Evolutionary conservation across 2,888 invertebrate species (phyloP), one percentile per base, ranked within the genome.

Genomic region (Elmis aenea): DNA sequence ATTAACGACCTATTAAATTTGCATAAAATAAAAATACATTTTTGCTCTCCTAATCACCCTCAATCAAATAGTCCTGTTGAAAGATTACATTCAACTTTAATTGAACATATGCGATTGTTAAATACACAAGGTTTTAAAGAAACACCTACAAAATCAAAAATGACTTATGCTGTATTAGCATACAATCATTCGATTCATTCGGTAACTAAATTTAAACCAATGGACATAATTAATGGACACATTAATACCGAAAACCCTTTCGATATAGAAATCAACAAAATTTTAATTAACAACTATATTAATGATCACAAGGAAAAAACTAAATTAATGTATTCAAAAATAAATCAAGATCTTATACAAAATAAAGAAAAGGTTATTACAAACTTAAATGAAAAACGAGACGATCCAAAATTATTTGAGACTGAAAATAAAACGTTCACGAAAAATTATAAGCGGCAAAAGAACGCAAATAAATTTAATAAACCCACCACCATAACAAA

Each of bases 1-100:
- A 13, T 48, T 5, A 42, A 38, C 33, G 44, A 50, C 14, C 25
- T 51, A 3, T 33, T 45, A 13, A 29, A 32, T 14, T n/a, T 39
- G 20, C 45, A 50, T 20, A 15, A 45, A 27, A 44, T 52, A 3
- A 34, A 49, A 30, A 32, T 46, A 11, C 51, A 52, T 26, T 46
- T 42, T 9, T 39, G 37, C 8, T 39, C 42, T 8, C 13, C 36
- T 3, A 35, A 46, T 12, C 43, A 50, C 25, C 45, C 47, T 1
- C 39, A 47, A 11, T 38, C 35, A 18, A 52, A 52, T 12, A 38
- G 45, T 11, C 30, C 30, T 3, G 30, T 51, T 10, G 48, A 51
- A 38, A 20, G 48, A 16, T 48, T 46, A 34, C 41, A 46, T 11
- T 48, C 45, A 1, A 46, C 46, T 1, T n/a, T 51, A 9, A 33